Conservation (phyloP, 2,888 invertebrate genomes). For the Xestobium rufovillosum region DNA sequence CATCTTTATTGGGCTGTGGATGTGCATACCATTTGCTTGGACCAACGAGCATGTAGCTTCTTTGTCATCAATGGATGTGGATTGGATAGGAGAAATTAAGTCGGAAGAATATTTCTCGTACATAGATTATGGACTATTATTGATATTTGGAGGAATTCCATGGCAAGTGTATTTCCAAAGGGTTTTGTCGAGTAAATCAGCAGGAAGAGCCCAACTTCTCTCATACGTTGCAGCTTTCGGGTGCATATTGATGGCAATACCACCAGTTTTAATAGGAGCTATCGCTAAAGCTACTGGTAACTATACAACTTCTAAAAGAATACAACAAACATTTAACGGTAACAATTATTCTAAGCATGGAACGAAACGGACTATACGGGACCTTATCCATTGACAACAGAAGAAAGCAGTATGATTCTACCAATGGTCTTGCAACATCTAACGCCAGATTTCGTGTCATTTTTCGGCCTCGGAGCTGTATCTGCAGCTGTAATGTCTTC, state of each 20-base stretch:
- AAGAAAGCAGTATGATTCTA: conserved; percentile 88
- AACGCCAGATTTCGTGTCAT: conserved; percentile 92
- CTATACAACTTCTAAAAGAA: too few relatives aligned
- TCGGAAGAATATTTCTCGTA: conserved; percentile 72
- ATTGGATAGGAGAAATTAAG: conserved; percentile 81
- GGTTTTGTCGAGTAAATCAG: conserved; percentile 92
- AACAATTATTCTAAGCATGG: conserved; percentile 94
- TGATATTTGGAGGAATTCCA: conserved; percentile 93
- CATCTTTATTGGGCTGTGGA: conserved; percentile 96
- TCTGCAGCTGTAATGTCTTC: conserved; percentile 99
- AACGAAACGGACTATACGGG: conserved; percentile 84
- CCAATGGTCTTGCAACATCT: conserved; percentile 96
- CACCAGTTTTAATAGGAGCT: conserved; percentile 93
- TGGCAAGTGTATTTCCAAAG: conserved; percentile 99
- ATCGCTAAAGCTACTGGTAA: conserved; percentile 92
- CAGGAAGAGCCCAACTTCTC: conserved; percentile 83
- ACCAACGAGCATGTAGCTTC: conserved; percentile 77
- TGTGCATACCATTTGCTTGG: conserved; percentile 96
- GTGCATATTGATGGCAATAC: conserved; percentile 94
- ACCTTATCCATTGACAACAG: conserved; percentile 62
- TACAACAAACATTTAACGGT: too few relatives aligned
- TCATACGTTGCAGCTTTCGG: conserved; percentile 95
- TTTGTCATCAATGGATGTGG: conserved; percentile 72
- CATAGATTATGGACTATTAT: conserved; percentile 78
- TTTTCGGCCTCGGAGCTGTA: conserved; percentile 96